phyloP scores from a whole-genome alignment of 2,888 invertebrate genomes.

The Elmis aenea region DNA sequence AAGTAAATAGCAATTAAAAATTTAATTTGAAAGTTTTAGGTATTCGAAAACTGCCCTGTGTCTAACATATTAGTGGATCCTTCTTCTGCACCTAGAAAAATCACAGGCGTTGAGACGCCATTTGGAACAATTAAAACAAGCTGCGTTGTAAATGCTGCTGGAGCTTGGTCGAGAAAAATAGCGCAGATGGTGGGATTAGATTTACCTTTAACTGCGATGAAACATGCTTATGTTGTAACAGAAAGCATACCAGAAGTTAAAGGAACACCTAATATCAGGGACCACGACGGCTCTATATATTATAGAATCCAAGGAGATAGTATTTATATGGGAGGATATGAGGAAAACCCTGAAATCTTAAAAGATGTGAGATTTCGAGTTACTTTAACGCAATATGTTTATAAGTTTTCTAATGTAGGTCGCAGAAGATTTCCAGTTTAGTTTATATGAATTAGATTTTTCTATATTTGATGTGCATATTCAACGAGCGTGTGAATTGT shows the following conservation, averaged over 20 bases:
- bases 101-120: conserved; percentile 72
- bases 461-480: conserved; percentile 76
- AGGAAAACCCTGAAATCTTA: conserved; percentile 75
- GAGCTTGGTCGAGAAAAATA: conserved; percentile 78
- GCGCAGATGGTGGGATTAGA: conserved; percentile 62
- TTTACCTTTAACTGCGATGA: conserved; percentile 77
- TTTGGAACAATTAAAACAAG: conserved; percentile 71
- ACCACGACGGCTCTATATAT: conserved; percentile 80
- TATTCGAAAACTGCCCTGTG: conserved; percentile 73
- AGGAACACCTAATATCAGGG: conserved; percentile 75
- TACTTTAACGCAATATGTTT: background rate
- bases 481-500: conserved; percentile 63
- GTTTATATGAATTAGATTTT: conserved; percentile 84
- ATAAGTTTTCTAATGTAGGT: conserved; percentile 46
- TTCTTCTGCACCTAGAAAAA: conserved; percentile 59
- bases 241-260: conserved; percentile 71
- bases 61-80: conserved; percentile 64
- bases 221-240: conserved; percentile 83
- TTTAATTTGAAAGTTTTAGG: conserved; percentile 44
- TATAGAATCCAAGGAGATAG: conserved; percentile 80
- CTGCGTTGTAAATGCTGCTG: conserved; percentile 74
- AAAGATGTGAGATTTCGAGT: conserved; percentile 55
- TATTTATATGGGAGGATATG: conserved; percentile 83
- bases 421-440: conserved; percentile 73
- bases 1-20: background rate